Conservation (phyloP, 1,140 invertebrate genomes). For the Micrasema minimum region DNA sequence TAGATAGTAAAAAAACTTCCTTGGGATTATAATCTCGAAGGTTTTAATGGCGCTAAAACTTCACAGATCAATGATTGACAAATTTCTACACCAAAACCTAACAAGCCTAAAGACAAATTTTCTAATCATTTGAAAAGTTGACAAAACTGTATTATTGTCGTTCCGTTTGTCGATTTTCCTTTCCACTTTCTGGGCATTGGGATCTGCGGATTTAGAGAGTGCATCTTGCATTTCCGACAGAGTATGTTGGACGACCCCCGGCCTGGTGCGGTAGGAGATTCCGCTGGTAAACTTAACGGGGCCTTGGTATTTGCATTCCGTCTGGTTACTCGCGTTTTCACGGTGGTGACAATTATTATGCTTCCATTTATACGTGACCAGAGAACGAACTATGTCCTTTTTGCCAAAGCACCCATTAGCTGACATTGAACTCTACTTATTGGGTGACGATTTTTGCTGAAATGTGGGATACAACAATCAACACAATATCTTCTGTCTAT, state of each 20-base stretch:
- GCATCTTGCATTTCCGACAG: conserved; percentile 6
- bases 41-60: too few species aligned
- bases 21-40: too few species aligned
- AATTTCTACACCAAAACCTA: too few species aligned
- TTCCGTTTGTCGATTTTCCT: conserved; percentile 9
- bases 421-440: too few species aligned
- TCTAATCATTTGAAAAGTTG: not conserved
- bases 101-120: too few species aligned
- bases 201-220: conserved; percentile 15
- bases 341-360: not conserved
- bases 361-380: not conserved
- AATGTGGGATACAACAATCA: too few species aligned
- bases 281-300: conserved; percentile 21
- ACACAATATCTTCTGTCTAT: too few species aligned
- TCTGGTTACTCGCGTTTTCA: conserved; percentile 10
- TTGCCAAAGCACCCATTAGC: not conserved
- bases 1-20: too few species aligned
- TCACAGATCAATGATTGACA: too few species aligned
- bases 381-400: not conserved
- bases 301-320: conserved; percentile 10
- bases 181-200: conserved; percentile 28
- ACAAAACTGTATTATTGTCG: conserved; percentile 2
- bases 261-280: not conserved
- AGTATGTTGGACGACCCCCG: not conserved
- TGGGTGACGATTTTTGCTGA: too few species aligned